Conservation (phyloP, 1,140 invertebrate species). For the Acromyrmex heyeri region DNA sequence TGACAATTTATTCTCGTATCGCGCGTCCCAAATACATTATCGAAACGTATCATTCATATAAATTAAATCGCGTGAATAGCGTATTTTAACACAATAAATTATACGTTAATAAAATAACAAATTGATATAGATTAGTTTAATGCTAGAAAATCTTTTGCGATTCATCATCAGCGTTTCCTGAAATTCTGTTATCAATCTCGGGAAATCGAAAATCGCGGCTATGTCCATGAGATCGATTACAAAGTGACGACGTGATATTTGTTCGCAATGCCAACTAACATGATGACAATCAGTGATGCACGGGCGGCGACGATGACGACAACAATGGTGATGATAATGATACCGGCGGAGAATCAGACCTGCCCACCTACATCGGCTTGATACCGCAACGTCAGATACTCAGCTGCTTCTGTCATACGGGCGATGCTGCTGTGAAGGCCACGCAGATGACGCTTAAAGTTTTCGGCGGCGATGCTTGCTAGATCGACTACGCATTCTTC, state of each 20-base stretch:
- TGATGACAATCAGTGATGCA: background rate
- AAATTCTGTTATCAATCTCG: background rate
- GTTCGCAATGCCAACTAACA: background rate
- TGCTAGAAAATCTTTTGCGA: background rate
- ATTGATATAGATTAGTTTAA: background rate
- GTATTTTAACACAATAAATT: background rate
- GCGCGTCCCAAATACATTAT: conserved; percentile 15
- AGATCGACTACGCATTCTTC: conserved; percentile 88
- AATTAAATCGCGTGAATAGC: background rate
- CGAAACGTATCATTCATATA: background rate
- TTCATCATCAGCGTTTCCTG: background rate
- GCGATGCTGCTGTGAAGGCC: conserved; percentile 93
- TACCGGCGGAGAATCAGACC: conserved; percentile 82
- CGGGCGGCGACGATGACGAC: background rate
- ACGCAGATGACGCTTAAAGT: conserved; percentile 92
- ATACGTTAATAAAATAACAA: background rate
- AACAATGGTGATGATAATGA: background rate
- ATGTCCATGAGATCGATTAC: background rate
- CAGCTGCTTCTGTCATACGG: conserved; percentile 94
- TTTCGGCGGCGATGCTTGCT: conserved; percentile 87
- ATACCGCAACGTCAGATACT: conserved; percentile 94
- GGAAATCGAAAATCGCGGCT: background rate
- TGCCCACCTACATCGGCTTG: conserved; percentile 93
- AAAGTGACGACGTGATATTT: background rate
- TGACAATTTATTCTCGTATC: conserved; percentile 10